Evolutionary conservation across 1,140 invertebrate genomes (phyloP).

Genomic region (Platyscapa corneri): DNA sequence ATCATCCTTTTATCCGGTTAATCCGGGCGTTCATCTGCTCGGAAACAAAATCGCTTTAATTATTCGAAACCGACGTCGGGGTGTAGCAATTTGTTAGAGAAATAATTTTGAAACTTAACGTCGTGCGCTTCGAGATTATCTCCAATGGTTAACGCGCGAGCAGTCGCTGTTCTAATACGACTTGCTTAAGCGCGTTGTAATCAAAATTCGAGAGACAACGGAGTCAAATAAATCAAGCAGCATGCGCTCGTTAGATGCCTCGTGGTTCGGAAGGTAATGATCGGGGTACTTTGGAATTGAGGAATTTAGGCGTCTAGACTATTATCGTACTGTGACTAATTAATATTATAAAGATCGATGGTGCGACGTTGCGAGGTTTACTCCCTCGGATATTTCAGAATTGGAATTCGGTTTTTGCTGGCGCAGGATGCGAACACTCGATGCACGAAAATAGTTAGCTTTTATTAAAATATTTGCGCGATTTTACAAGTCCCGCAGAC

Average conservation of each 20-base stretch:
- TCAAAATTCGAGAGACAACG: background rate
- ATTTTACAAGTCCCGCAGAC: background rate
- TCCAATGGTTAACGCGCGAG: background rate
- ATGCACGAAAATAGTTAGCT: background rate
- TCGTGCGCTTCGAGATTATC: background rate
- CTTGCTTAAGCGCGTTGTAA: background rate
- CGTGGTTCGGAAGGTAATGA: background rate
- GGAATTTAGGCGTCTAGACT: slow-evolving; percentile 11
- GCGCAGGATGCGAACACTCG: background rate
- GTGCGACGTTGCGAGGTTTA: background rate
- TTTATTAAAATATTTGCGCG: background rate
- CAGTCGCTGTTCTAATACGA: background rate
- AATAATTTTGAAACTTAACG: no score
- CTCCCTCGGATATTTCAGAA: background rate
- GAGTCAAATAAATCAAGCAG: slow-evolving; percentile 37
- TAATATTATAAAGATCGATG: slow-evolving; percentile 41
- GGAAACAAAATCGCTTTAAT: no score
- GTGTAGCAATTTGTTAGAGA: no score
- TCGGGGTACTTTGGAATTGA: slow-evolving; percentile 10
- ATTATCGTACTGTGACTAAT: slow-evolving; percentile 11
- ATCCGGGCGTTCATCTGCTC: no score
- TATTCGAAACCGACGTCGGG: no score
- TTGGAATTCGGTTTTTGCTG: background rate
- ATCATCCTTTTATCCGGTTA: no score
- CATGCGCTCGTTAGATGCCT: slow-evolving; percentile 11